A percentile compares a stretch with the other conserved stretches of the same genome.
Conservation (phyloP, 2,888 invertebrate species). For the Chironomus tentans region DNA sequence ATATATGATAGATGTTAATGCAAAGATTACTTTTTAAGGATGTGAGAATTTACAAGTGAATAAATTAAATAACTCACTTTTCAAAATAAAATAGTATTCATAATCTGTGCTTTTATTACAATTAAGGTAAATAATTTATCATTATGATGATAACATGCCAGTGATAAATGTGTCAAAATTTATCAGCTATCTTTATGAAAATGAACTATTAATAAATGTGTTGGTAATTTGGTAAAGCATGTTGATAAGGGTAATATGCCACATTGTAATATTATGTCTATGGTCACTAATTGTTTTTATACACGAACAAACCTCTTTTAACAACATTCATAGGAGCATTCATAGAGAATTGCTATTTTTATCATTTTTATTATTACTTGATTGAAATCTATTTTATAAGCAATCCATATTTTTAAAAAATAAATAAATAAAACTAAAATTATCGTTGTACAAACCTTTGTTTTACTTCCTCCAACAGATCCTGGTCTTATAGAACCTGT, state of each 20-base stretch:
- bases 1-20: too few relatives aligned
- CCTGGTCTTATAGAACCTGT: slow-evolving; percentile 94
- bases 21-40: too few relatives aligned
- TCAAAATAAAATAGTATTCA: too few relatives aligned
- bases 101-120: too few relatives aligned
- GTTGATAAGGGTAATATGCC: not conserved
- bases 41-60: too few relatives aligned
- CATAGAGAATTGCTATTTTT: too few relatives aligned
- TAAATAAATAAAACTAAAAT: not conserved
- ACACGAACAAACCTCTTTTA: too few relatives aligned
- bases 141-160: not conserved
- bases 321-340: too few relatives aligned
- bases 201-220: not conserved
- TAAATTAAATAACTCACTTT: too few relatives aligned
- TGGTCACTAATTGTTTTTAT: not conserved
- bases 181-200: not conserved
- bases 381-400: too few relatives aligned
- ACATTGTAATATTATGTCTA: not conserved
- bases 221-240: not conserved
- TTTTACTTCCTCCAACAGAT: slow-evolving; percentile 89
- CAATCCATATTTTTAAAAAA: too few relatives aligned
- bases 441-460: slow-evolving; percentile 56
- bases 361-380: too few relatives aligned
- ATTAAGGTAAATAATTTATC: not conserved
- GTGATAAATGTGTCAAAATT: not conserved